Evolutionary conservation across 1,140 invertebrate genomes (phyloP).

Genomic region (Drosophila kikkawai): DNA sequence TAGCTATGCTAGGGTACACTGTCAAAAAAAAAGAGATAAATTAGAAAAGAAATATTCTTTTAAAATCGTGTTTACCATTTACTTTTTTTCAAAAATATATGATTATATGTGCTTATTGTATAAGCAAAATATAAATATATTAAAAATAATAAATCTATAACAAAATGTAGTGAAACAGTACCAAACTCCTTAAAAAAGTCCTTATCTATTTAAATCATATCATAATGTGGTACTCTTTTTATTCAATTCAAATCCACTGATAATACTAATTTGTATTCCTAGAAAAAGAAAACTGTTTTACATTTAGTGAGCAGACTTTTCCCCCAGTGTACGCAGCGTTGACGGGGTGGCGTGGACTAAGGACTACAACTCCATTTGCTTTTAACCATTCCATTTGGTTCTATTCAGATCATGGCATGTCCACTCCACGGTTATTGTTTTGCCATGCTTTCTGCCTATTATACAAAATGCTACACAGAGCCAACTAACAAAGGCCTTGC

Average conservation of each 20-base stretch:
- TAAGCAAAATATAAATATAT: no score
- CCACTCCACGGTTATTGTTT: slow-evolving; percentile 72
- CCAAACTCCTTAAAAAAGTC: no score
- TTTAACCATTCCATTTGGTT: slow-evolving; percentile 62
- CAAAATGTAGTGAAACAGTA: no score
- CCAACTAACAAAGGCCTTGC: slow-evolving; percentile 56
- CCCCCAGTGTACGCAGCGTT: background rate
- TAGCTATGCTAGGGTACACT: slow-evolving; percentile 1
- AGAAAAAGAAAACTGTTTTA: no score
- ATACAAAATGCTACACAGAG: slow-evolving; percentile 54
- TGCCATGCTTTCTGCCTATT: slow-evolving; percentile 72
- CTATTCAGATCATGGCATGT: slow-evolving; percentile 29
- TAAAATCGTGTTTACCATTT: no score
- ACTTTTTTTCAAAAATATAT: no score
- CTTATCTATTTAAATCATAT: no score
- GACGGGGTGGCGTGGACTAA: background rate
- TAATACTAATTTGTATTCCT: background rate
- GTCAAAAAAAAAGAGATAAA: background rate
- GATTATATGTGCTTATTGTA: no score
- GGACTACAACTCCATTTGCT: slow-evolving; percentile 74
- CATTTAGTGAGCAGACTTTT: background rate
- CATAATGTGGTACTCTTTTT: no score
- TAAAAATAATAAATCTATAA: no score
- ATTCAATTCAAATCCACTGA: no score
- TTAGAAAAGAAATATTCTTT: background rate